A percentile compares a stretch with the other conserved stretches of the same genome.
phyloP scores from a whole-genome alignment of 2,113 vertebrate genomes.

The Pagrus major region DNA sequence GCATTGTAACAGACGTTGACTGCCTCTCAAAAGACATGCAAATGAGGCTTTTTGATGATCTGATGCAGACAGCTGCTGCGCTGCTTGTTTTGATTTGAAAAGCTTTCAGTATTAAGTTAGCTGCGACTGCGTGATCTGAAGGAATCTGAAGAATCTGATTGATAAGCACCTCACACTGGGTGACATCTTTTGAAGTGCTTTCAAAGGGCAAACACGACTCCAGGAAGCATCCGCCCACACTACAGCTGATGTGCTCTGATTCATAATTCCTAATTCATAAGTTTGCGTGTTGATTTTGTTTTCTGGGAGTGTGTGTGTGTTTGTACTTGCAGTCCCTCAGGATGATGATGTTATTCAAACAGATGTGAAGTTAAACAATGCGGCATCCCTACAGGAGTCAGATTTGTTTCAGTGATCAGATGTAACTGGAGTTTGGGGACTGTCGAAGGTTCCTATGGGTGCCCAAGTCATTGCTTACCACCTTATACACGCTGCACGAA shows the following conservation, averaged over 20 bases:
- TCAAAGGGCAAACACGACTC: constrained; percentile 33
- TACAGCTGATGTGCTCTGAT: constrained; percentile 35
- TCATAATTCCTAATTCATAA: neutral
- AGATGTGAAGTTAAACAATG: neutral
- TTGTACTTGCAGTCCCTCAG: neutral
- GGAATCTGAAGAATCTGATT: constrained; percentile 26
- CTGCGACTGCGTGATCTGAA: constrained; percentile 30
- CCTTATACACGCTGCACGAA: neutral
- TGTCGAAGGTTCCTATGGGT: neutral
- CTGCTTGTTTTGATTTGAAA: constrained; percentile 15
- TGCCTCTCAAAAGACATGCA: constrained; percentile 15
- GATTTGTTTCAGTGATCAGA: neutral
- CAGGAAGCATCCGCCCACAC: neutral
- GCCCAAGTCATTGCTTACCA: constrained; percentile 4
- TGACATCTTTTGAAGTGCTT: constrained; percentile 9
- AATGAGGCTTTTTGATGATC: constrained; percentile 7
- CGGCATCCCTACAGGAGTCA: neutral
- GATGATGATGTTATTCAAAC: constrained; percentile 10
- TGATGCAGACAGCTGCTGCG: neutral
- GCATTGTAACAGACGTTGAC: neutral
- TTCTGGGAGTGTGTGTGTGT: neutral
- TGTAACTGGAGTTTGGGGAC: neutral
- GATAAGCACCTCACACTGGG: constrained; percentile 7
- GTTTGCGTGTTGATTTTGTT: constrained; percentile 21
- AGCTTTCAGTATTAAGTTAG: constrained; percentile 8